phyloP scores from a whole-genome alignment of 1,140 invertebrate species.

The Magallana gigas region DNA sequence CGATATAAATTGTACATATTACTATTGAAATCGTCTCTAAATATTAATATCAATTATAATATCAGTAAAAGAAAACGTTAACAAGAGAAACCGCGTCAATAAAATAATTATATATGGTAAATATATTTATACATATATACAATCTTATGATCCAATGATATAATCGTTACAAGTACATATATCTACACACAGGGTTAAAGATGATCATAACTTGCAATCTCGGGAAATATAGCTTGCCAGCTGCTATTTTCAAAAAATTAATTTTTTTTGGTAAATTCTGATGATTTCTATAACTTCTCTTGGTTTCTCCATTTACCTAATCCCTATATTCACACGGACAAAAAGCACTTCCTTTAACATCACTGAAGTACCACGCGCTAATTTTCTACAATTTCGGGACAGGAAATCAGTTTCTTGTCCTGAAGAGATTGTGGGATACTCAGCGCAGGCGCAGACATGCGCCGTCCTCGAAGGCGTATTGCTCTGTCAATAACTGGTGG shows the following conservation, averaged over 20 bases:
- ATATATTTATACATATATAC: too few species aligned
- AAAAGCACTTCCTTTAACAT: neutral
- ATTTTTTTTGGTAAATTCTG: too few species aligned
- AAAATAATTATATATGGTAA: neutral
- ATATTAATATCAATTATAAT: neutral
- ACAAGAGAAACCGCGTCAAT: slow-evolving; percentile 23
- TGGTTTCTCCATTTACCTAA: slow-evolving; percentile 23
- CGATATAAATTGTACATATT: too few species aligned
- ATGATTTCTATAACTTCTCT: neutral
- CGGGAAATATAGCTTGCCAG: too few species aligned
- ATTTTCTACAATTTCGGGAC: slow-evolving; percentile 57
- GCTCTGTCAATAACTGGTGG: slow-evolving; percentile 57
- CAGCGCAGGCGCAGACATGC: slow-evolving; percentile 58
- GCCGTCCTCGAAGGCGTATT: slow-evolving; percentile 53
- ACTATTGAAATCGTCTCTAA: neutral
- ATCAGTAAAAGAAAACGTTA: neutral
- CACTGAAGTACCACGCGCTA: neutral
- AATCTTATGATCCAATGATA: too few species aligned
- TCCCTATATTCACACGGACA: neutral
- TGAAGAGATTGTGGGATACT: slow-evolving; percentile 45
- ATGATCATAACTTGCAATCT: too few species aligned
- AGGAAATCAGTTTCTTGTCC: slow-evolving; percentile 50
- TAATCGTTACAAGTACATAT: too few species aligned
- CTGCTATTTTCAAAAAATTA: too few species aligned
- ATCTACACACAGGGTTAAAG: too few species aligned